A percentile compares a stretch with the other conserved stretches of the same genome.
These are phyloP conservation scores for Eurosta solidaginis DNA, from an alignment of 1,140 invertebrate species.

Conservation along the genomic window DNA sequence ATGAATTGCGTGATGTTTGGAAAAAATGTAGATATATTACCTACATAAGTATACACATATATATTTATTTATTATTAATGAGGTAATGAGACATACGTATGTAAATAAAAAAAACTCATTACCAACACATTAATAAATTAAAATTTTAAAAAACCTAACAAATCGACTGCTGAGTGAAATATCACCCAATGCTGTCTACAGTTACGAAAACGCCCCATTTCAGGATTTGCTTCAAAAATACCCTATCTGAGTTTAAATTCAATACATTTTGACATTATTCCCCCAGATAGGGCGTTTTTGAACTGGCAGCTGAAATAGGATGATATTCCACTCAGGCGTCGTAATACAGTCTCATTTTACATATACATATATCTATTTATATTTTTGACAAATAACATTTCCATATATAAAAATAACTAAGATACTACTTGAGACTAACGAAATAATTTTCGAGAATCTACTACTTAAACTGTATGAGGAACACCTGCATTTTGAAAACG, in stretches of 20 bases:
- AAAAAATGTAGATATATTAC: not conserved
- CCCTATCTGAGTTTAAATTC: too few species aligned
- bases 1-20: not conserved
- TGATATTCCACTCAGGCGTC: too few species aligned
- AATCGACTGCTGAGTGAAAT: too few species aligned
- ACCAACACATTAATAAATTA: not conserved
- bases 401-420: constrained; percentile 25
- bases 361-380: not conserved
- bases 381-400: constrained; percentile 1
- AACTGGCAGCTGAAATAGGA: too few species aligned
- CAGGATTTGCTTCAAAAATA: too few species aligned
- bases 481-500: too few species aligned
- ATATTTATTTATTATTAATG: not conserved
- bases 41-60: constrained; percentile 4
- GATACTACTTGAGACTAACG: not conserved
- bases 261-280: too few species aligned
- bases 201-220: not conserved
- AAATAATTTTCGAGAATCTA: constrained; percentile 1
- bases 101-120: not conserved
- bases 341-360: not conserved
- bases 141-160: constrained; percentile 13
- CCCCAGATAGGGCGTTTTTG: too few species aligned
- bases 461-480: too few species aligned
- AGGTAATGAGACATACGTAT: not conserved
- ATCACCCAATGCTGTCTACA: too few species aligned